Evolutionary conservation across 2,113 vertebrate genomes (phyloP).

Genomic region (Tachuris rubrigastra): DNA sequence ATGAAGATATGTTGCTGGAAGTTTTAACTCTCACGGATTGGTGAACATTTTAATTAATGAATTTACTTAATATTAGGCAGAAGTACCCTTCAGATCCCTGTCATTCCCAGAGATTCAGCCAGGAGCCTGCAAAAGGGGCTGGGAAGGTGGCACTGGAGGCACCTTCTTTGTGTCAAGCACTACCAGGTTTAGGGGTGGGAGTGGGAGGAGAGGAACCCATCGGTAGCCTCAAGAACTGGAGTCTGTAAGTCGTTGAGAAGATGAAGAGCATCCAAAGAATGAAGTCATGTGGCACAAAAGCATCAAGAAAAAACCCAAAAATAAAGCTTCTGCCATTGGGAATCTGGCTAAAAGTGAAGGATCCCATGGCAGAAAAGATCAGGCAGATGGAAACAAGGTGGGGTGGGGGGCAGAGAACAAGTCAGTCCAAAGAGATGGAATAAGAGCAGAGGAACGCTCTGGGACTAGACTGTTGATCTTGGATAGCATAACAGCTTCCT

Average conservation of each 20-base stretch:
- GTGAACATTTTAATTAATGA: slow-evolving; percentile 9
- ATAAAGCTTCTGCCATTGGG: background rate
- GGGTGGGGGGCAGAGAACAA: background rate
- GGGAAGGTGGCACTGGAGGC: background rate
- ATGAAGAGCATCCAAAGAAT: background rate
- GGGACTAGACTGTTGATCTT: background rate
- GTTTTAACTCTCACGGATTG: background rate
- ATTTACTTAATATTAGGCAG: background rate
- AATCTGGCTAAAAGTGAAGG: background rate
- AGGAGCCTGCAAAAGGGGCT: background rate
- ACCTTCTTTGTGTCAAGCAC: background rate
- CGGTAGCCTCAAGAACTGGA: background rate
- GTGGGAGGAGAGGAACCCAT: background rate
- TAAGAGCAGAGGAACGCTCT: background rate
- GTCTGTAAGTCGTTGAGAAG: background rate
- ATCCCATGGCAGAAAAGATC: background rate
- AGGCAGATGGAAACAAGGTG: background rate
- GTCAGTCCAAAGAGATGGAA: background rate
- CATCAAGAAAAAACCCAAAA: background rate
- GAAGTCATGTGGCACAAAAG: background rate
- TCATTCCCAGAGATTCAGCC: background rate
- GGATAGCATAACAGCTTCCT: background rate
- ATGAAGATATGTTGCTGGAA: background rate
- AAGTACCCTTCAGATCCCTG: background rate
- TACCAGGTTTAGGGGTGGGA: background rate